Evolutionary conservation across 1,140 invertebrate species (phyloP).

Genomic region (Drosophila chauvacae): DNA sequence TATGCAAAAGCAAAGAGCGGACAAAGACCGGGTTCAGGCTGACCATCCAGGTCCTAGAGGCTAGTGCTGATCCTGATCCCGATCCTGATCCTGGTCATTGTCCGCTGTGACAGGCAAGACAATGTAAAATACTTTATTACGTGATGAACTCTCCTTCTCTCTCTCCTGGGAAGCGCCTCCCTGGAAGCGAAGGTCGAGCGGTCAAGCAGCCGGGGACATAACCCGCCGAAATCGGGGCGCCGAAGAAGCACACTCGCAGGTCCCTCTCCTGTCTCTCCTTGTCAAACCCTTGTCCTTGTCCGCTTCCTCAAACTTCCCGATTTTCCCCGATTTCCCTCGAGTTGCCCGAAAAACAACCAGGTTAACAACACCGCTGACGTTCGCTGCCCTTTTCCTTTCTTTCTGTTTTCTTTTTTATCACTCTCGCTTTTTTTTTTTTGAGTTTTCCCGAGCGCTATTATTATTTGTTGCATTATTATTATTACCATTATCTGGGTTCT

Average conservation of each 20-base stretch:
- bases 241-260: slow-evolving; percentile 4
- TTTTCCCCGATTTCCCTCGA: slow-evolving; percentile 10
- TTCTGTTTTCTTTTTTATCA: slow-evolving; percentile 30
- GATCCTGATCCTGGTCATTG: slow-evolving; percentile 6
- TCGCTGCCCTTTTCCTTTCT: neutral
- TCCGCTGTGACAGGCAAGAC: slow-evolving; percentile 26
- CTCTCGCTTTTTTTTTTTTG: slow-evolving; percentile 36
- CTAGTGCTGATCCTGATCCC: neutral
- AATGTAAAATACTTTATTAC: slow-evolving; percentile 60
- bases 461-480: slow-evolving; percentile 30
- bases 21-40: neutral
- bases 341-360: neutral
- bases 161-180: neutral
- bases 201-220: slow-evolving; percentile 41
- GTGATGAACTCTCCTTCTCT: slow-evolving; percentile 26
- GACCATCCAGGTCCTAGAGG: neutral
- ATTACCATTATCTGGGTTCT: slow-evolving; percentile 58
- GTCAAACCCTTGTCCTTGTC: slow-evolving; percentile 35
- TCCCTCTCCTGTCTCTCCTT: slow-evolving; percentile 6
- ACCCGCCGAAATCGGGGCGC: slow-evolving; percentile 42
- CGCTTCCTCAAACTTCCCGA: slow-evolving; percentile 1
- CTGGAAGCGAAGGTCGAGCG: slow-evolving; percentile 18
- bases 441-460: slow-evolving; percentile 16
- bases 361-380: slow-evolving; percentile 39
- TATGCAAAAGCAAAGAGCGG: slow-evolving; percentile 1